Evolutionary conservation across 2,113 vertebrate genomes (phyloP), one percentile per base, ranked within the genome.

Genomic region (Lamprotornis superbus): DNA sequence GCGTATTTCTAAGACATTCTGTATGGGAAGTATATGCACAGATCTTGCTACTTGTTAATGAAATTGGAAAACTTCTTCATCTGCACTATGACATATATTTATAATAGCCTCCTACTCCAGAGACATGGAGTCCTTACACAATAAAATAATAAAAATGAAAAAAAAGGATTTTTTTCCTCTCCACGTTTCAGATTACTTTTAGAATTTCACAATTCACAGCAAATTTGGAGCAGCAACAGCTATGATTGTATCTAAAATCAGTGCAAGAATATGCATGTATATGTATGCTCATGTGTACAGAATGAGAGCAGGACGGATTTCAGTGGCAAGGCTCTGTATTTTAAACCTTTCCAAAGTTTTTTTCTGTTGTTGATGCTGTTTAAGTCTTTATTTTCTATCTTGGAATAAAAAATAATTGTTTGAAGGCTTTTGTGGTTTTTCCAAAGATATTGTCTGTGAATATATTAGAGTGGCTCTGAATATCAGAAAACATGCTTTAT

Each of bases 11-110:
- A 71, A 95, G 94, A 70, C 65, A 63, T 89, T 92, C 57, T 83
- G 8, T 69, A 67, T 64, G 33, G 9, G 53, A 95, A 63, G 30
- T 96, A 78, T 53, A 59, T 50, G 55, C 37, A 60, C 30, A 78
- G 63, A 91, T 79, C 78, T 93, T 89, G 35, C 55, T 94, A 94
- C 67, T 97, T 95, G 81, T 92, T 97, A 95, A 96, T 80, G 91
- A 95, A 90, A 89, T 71, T 77, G 89, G 59, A 89, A 75, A 92
- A 92, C 78, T 89, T 91, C 70, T 53, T 91, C 27, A 57, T 92
- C 65, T 95, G 46, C 56, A 52, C 60, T 44, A 40, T 1, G 2
- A 57, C 42, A 55, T 53, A 5, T 21, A 68, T 87, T 91, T 95
- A 49, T 77, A 88, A 77, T 35, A 56, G 60, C 13, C 23, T 67